Conservation (phyloP, 2,888 invertebrate species). For the Noctua fimbriata region DNA sequence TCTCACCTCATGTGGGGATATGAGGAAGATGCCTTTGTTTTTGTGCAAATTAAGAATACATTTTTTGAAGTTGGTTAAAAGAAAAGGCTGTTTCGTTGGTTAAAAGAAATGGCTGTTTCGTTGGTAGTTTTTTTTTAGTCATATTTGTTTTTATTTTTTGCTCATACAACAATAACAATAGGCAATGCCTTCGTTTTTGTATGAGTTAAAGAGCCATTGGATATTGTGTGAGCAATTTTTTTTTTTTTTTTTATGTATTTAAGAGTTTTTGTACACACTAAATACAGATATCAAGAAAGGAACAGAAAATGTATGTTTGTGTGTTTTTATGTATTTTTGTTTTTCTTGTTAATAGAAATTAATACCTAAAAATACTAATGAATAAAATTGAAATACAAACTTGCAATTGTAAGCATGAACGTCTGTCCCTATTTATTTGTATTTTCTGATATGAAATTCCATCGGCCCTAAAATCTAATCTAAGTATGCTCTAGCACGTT, state of each 20-base stretch:
- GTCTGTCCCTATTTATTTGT: background rate
- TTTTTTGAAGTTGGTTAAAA: background rate
- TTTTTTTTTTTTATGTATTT: too few species aligned
- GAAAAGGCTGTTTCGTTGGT: background rate
- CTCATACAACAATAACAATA: background rate
- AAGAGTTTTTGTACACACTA: too few species aligned
- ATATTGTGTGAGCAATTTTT: background rate
- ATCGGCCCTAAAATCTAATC: too few species aligned
- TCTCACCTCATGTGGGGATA: conserved; percentile 69
- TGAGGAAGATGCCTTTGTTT: conserved; percentile 50
- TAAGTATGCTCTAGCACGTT: too few species aligned
- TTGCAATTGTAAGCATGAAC: background rate
- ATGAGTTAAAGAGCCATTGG: background rate
- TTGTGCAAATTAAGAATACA: conserved; percentile 29
- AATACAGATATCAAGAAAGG: too few species aligned
- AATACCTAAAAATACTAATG: too few species aligned
- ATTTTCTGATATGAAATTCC: background rate
- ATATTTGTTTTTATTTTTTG: background rate
- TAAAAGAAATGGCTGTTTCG: background rate
- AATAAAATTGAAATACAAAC: too few species aligned
- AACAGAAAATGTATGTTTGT: too few species aligned
- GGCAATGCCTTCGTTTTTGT: background rate
- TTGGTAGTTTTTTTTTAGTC: background rate
- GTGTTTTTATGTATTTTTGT: too few species aligned
- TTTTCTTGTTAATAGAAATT: too few species aligned